phyloP scores from a whole-genome alignment of 2,113 vertebrate species.

The Falco punctatus region DNA sequence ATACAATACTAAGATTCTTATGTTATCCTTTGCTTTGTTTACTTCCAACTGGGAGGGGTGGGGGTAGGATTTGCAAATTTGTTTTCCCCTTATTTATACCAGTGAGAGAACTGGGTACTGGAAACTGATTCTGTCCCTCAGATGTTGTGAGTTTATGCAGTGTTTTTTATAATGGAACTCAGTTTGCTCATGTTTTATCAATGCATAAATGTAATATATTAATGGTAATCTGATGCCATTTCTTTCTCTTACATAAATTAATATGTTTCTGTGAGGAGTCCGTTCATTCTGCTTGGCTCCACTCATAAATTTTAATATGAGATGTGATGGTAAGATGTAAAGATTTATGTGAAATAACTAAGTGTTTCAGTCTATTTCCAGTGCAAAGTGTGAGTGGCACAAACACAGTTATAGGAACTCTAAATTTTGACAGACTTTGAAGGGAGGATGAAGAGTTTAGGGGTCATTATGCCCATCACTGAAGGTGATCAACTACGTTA shows the following conservation, averaged over 20 bases:
- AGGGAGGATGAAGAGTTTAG: not conserved
- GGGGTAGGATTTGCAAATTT: not conserved
- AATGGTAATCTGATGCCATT: not conserved
- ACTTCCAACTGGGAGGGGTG: not conserved
- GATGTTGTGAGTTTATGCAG: not conserved
- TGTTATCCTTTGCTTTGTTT: not conserved
- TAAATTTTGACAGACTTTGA: not conserved
- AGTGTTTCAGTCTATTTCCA: not conserved
- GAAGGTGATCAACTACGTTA: rapidly evolving
- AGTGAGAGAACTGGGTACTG: not conserved
- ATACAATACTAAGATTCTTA: not conserved
- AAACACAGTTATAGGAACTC: not conserved
- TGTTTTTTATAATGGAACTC: not conserved
- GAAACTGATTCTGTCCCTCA: not conserved
- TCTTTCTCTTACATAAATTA: not conserved
- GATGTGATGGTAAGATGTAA: not conserved
- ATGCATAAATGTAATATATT: not conserved
- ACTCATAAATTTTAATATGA: not conserved
- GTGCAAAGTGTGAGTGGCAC: not conserved
- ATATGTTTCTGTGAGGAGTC: not conserved
- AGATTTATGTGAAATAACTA: not conserved
- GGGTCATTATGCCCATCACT: not conserved
- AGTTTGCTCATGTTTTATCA: not conserved
- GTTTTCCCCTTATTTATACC: not conserved
- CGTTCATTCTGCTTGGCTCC: not conserved